Conservation (phyloP, 2,113 vertebrate genomes). For the Brevimyrus niger region DNA sequence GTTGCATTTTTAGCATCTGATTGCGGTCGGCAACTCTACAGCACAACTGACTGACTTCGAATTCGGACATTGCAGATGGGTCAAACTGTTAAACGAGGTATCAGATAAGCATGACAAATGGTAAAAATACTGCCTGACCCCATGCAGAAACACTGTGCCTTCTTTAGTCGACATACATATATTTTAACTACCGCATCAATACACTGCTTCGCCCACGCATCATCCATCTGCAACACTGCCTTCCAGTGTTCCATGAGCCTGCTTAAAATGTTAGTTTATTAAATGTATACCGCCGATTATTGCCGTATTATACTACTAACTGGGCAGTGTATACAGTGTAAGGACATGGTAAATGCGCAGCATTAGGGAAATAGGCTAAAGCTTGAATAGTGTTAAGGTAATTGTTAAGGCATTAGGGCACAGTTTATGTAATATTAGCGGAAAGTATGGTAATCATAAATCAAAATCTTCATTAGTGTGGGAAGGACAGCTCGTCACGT, state of each 20-base stretch:
- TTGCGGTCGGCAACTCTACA: not conserved
- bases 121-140: not conserved
- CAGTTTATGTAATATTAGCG: not conserved
- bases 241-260: not conserved
- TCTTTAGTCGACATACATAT: not conserved
- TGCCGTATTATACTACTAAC: not conserved
- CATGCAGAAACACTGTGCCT: not conserved
- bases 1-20: not conserved
- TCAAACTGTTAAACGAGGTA: not conserved
- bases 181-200: not conserved
- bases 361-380: not conserved
- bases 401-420: not conserved
- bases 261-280: not conserved
- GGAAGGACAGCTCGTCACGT: not conserved
- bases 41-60: not conserved
- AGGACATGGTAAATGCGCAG: not conserved
- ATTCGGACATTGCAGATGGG: not conserved
- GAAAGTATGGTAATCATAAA: not conserved
- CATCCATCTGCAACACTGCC: not conserved
- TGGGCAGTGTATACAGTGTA: not conserved
- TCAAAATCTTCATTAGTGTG: not conserved
- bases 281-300: not conserved
- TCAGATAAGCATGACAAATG: not conserved
- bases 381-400: not conserved
- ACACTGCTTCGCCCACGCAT: not conserved